Conservation (phyloP, 2,797 vertebrate genomes). For the Crenichthys baileyi region DNA sequence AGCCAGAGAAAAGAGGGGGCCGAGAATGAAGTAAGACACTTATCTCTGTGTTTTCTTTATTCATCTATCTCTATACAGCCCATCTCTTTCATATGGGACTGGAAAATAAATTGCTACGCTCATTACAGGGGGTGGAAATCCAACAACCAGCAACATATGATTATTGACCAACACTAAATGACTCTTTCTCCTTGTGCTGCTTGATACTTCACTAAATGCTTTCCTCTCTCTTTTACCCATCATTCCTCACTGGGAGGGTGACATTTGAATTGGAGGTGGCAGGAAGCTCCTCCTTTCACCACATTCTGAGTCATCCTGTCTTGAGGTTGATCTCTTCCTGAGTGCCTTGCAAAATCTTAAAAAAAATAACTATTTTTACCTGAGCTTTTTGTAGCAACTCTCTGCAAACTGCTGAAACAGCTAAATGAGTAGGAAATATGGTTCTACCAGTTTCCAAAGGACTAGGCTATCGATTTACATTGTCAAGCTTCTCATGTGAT, state of each 20-base stretch:
- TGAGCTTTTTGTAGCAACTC: background rate
- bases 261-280: constrained; percentile 64
- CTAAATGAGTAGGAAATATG: background rate
- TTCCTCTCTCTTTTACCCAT: constrained; percentile 25
- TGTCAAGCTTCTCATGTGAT: background rate
- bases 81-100: constrained; percentile 20
- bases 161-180: constrained; percentile 3
- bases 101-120: constrained; percentile 1
- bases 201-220: constrained; percentile 22
- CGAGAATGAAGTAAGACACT: constrained; percentile 23
- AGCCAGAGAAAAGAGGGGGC: constrained; percentile 24
- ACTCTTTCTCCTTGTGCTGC: background rate
- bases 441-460: background rate
- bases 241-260: constrained; percentile 48
- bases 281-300: constrained; percentile 38
- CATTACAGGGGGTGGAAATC: background rate
- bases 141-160: background rate
- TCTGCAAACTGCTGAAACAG: background rate
- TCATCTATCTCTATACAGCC: constrained; percentile 24
- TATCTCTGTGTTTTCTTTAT: constrained; percentile 19
- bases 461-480: background rate
- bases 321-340: constrained; percentile 20
- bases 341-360: background rate
- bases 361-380: background rate
- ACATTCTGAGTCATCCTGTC: constrained; percentile 39